These are phyloP conservation scores for Cephus rjabovi DNA, from an alignment of 2,888 invertebrate species.

Conservation along the genomic window DNA sequence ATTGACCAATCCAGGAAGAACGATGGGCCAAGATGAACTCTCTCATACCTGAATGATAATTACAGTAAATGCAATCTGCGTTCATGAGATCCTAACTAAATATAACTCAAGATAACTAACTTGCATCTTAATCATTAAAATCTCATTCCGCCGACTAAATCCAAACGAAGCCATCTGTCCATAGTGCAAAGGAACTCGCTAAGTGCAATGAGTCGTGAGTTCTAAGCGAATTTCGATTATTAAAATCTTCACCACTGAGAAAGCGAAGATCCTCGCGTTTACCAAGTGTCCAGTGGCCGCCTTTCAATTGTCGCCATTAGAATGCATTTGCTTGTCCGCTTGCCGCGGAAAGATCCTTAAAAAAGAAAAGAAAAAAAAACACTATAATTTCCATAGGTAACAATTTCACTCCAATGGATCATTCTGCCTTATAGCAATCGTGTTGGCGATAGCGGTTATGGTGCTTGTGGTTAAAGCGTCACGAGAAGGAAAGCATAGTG, in stretches of 20 bases:
- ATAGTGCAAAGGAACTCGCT: background rate
- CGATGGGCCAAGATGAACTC: constrained; percentile 10
- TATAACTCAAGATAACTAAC: background rate
- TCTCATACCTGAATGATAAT: background rate
- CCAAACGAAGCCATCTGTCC: background rate
- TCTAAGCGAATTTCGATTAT: background rate
- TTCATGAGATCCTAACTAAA: background rate
- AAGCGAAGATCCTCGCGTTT: background rate
- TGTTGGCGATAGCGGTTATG: background rate
- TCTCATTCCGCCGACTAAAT: background rate
- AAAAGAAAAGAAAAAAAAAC: background rate
- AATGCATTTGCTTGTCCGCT: no score
- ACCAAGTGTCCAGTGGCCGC: background rate
- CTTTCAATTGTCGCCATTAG: background rate
- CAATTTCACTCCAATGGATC: background rate
- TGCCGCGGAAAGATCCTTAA: background rate
- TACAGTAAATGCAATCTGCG: background rate
- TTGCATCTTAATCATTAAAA: background rate
- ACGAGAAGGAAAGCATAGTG: constrained; percentile 21
- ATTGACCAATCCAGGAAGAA: constrained; percentile 6
- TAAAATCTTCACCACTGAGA: background rate
- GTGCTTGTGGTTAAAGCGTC: constrained; percentile 1
- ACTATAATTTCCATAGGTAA: background rate
- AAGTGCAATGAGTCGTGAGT: background rate
- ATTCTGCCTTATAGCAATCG: background rate